Conservation (phyloP, 2,113 vertebrate species). For the Pholis gunnellus region DNA sequence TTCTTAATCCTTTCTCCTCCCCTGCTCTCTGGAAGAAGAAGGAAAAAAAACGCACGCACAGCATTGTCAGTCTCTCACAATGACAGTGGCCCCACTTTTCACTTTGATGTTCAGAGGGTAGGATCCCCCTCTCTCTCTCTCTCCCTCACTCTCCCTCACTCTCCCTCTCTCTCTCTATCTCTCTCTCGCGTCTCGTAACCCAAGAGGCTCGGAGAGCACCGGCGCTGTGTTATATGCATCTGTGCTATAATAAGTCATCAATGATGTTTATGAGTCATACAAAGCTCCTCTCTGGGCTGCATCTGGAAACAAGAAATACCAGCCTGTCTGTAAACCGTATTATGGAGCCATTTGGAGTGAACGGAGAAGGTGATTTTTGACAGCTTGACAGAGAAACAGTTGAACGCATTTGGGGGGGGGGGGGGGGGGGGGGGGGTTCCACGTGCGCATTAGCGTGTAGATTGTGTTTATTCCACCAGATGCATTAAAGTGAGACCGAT, state of each 20-base stretch:
- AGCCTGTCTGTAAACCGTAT: slow-evolving; percentile 43
- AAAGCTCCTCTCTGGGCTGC: slow-evolving; percentile 45
- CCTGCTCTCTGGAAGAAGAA: not conserved
- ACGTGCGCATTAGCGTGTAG: not conserved
- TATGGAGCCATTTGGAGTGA: slow-evolving; percentile 35
- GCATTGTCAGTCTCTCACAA: slow-evolving; percentile 39
- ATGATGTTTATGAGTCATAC: slow-evolving; percentile 67
- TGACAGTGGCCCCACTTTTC: slow-evolving; percentile 33
- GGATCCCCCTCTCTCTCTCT: not conserved
- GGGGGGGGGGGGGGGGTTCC: too few relatives aligned
- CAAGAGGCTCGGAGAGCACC: slow-evolving; percentile 3
- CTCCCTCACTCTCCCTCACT: not conserved
- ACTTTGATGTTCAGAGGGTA: slow-evolving; percentile 54
- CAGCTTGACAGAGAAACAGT: slow-evolving; percentile 23
- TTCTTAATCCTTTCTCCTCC: slow-evolving; percentile 52
- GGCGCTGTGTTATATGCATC: not conserved
- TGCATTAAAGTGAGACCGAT: not conserved
- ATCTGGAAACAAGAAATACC: slow-evolving; percentile 34
- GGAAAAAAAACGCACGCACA: slow-evolving; percentile 23
- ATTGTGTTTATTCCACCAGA: not conserved
- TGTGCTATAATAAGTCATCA: slow-evolving; percentile 63
- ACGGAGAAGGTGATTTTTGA: slow-evolving; percentile 30
- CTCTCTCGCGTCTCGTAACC: slow-evolving; percentile 14
- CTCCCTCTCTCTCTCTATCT: not conserved
- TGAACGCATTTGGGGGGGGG: not conserved